These are phyloP conservation scores for Centrocercus urophasianus DNA, from an alignment of 2,113 vertebrate genomes.

Conservation along the genomic window DNA sequence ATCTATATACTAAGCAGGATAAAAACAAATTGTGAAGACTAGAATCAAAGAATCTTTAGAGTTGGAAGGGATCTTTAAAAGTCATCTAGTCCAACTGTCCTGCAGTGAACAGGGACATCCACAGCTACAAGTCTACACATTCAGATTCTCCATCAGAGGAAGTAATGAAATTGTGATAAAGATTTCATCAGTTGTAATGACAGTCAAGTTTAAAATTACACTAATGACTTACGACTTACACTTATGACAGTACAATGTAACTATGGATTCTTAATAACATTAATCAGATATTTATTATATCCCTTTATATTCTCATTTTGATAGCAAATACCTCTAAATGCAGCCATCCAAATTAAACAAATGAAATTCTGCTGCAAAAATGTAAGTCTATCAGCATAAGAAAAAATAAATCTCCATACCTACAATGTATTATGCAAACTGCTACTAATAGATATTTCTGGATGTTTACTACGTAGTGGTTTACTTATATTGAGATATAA, in stretches of 20 bases:
- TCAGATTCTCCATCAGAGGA: background rate
- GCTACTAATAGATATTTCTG: background rate
- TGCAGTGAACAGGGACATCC: too few relatives aligned
- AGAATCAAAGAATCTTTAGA: too few relatives aligned
- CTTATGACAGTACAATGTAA: background rate
- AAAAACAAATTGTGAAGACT: background rate
- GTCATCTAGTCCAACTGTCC: too few relatives aligned
- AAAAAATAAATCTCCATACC: background rate
- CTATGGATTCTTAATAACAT: background rate
- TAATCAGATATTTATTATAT: background rate
- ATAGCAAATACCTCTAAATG: background rate
- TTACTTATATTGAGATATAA: background rate
- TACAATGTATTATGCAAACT: background rate
- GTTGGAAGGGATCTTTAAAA: too few relatives aligned
- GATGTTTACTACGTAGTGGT: background rate
- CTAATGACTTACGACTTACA: too few relatives aligned
- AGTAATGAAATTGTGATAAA: background rate
- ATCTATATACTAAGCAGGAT: background rate
- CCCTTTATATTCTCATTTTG: constrained; percentile 3
- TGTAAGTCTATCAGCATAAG: background rate
- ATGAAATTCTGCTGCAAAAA: background rate
- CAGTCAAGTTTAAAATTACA: background rate
- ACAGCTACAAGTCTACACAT: background rate
- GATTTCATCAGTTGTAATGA: background rate
- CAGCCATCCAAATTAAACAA: background rate